Conservation (phyloP, 2,113 vertebrate species). For the Phodopus roborovskii region DNA sequence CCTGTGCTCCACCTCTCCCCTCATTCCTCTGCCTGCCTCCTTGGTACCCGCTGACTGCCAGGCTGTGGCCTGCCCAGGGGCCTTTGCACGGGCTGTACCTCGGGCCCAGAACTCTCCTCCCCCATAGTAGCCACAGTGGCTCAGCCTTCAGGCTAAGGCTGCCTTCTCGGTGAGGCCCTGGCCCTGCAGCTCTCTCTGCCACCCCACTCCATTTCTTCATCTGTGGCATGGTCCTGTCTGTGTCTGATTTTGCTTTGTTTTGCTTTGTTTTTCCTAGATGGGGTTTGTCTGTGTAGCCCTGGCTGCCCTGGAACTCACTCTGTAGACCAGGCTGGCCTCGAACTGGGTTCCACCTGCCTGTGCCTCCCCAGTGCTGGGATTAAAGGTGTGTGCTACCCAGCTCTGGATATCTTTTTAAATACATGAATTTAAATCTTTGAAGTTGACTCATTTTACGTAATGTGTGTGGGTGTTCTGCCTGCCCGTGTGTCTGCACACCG, state of each 20-base stretch:
- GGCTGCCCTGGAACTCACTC: neutral
- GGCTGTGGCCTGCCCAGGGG: neutral
- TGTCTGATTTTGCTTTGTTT: neutral
- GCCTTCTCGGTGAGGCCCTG: neutral
- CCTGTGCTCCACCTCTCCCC: neutral
- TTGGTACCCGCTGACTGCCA: neutral
- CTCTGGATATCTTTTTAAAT: neutral
- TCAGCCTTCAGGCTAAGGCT: neutral
- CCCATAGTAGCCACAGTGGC: neutral
- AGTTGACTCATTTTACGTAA: neutral
- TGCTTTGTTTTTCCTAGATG: neutral
- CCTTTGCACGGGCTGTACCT: conserved; percentile 40
- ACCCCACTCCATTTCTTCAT: neutral
- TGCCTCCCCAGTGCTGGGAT: neutral
- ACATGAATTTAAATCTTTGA: neutral
- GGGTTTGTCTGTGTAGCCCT: neutral
- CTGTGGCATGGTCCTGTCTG: neutral
- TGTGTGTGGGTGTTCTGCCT: neutral
- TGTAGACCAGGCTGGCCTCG: neutral
- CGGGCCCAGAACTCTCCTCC: neutral
- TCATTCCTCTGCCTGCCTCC: neutral
- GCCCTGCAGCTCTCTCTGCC: too few relatives aligned
- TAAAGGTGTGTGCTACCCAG: fast-evolving
- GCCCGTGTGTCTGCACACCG: neutral
- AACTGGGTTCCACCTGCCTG: neutral